Percentiles rank a stretch among this genome's conserved stretches.
Conservation (phyloP, 2,797 vertebrate species). For the Gorsachius magnificus region DNA sequence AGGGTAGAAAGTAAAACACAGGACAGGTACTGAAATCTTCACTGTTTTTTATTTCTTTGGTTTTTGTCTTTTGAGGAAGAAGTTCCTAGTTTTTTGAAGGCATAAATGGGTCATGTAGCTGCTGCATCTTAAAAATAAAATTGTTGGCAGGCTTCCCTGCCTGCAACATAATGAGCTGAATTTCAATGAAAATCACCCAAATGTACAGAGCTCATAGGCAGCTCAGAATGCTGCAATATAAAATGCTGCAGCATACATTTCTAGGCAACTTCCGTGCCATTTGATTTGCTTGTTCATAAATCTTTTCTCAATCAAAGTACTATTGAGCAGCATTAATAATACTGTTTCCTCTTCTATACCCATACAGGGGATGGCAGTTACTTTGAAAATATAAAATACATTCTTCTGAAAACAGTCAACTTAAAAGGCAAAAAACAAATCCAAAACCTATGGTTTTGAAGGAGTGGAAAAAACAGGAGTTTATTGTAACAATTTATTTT, state of each 20-base stretch:
- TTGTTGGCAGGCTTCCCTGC: constrained; percentile 52
- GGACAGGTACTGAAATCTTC: background rate
- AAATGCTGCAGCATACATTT: constrained; percentile 5
- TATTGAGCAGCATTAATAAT: background rate
- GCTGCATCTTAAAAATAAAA: constrained; percentile 64
- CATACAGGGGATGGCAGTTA: background rate
- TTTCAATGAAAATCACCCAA: constrained; percentile 59
- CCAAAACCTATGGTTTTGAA: background rate
- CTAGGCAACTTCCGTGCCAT: background rate
- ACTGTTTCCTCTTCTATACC: background rate
- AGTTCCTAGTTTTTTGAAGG: constrained; percentile 32
- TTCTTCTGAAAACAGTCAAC: background rate
- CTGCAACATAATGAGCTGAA: constrained; percentile 2
- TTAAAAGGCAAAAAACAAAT: background rate
- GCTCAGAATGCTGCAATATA: constrained; percentile 1
- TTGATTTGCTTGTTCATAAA: constrained; percentile 23
- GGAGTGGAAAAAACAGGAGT: background rate
- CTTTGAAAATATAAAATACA: background rate
- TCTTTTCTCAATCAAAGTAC: background rate
- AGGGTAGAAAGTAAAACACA: background rate
- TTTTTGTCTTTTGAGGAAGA: background rate
- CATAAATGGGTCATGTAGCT: constrained; percentile 69
- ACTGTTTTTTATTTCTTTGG: background rate
- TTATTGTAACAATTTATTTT: background rate
- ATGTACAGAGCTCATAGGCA: constrained; percentile 17